phyloP scores from a whole-genome alignment of 2,797 vertebrate genomes.

The Phoeniculus purpureus region DNA sequence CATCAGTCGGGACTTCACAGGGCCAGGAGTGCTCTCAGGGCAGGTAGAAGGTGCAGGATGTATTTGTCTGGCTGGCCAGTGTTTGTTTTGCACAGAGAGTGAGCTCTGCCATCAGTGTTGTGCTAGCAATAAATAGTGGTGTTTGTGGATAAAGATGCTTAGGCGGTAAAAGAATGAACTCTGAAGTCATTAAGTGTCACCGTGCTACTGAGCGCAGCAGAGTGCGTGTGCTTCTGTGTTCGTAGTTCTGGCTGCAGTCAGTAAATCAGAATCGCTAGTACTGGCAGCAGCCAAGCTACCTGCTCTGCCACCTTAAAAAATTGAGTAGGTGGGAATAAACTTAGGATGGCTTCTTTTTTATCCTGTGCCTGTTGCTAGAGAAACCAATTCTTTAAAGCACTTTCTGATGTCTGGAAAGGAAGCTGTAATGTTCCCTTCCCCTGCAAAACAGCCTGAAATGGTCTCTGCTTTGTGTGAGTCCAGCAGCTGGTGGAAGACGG shows the following conservation, averaged over 20 bases:
- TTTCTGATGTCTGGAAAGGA: constrained; percentile 59
- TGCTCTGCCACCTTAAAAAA: constrained; percentile 54
- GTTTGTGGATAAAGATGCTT: not conserved
- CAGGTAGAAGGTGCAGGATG: not conserved
- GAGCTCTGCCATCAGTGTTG: not conserved
- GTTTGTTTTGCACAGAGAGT: not conserved
- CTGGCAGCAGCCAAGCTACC: constrained; percentile 65
- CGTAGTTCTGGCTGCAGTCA: constrained; percentile 36
- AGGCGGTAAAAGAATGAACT: constrained; percentile 27
- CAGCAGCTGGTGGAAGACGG: not conserved
- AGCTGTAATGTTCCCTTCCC: constrained; percentile 30
- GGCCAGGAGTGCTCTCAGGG: not conserved
- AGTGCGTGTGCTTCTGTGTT: constrained; percentile 53
- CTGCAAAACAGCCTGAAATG: constrained; percentile 32
- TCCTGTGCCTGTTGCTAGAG: constrained; percentile 67
- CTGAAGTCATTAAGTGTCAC: constrained; percentile 33
- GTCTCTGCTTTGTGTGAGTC: not conserved
- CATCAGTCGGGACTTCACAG: not conserved
- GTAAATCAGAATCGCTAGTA: constrained; percentile 64
- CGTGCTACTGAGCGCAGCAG: constrained; percentile 19
- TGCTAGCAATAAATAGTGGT: constrained; percentile 30
- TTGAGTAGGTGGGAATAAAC: constrained; percentile 50
- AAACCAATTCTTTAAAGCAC: constrained; percentile 52
- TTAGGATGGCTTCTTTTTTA: constrained; percentile 30
- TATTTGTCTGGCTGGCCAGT: not conserved